phyloP scores from a whole-genome alignment of 2,888 invertebrate genomes.

The Ptychoptera albimana region DNA sequence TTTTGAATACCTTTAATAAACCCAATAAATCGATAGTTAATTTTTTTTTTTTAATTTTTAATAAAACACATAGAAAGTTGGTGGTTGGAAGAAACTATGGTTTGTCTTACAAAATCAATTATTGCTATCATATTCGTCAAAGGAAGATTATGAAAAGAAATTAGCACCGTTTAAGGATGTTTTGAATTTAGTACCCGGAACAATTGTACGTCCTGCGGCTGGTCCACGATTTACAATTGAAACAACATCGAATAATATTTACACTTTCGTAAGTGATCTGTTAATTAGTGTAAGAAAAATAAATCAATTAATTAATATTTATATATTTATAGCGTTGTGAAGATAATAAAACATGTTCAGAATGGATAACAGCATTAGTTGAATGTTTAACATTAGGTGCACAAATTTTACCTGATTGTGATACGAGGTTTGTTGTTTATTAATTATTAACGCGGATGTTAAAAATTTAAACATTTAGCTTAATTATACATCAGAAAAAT shows the following conservation, averaged over 20 bases:
- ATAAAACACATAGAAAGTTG: conserved; percentile 18
- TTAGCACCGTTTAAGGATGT: conserved; percentile 22
- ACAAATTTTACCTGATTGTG: background rate
- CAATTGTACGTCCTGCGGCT: conserved; percentile 18
- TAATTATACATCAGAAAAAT: too few species aligned
- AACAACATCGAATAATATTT: conserved; percentile 19
- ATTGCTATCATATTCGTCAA: conserved; percentile 19
- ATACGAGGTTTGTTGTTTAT: background rate
- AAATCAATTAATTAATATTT: background rate
- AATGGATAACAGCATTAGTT: conserved; percentile 20
- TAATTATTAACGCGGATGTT: background rate
- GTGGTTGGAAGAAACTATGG: conserved; percentile 22
- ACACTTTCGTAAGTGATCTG: conserved; percentile 21
- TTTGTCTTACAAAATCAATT: conserved; percentile 22
- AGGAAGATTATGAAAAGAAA: conserved; percentile 22
- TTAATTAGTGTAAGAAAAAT: background rate
- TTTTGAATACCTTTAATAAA: background rate
- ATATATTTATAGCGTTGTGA: conserved; percentile 17
- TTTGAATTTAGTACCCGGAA: conserved; percentile 21
- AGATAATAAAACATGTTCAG: conserved; percentile 19
- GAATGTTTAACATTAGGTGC: conserved; percentile 14
- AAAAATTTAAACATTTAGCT: too few species aligned
- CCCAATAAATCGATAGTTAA: background rate
- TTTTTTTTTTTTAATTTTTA: background rate
- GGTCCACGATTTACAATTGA: conserved; percentile 22